These are phyloP conservation scores for Protomyctophum bolini DNA, from an alignment of 2,113 vertebrate species.

Conservation along the genomic window DNA sequence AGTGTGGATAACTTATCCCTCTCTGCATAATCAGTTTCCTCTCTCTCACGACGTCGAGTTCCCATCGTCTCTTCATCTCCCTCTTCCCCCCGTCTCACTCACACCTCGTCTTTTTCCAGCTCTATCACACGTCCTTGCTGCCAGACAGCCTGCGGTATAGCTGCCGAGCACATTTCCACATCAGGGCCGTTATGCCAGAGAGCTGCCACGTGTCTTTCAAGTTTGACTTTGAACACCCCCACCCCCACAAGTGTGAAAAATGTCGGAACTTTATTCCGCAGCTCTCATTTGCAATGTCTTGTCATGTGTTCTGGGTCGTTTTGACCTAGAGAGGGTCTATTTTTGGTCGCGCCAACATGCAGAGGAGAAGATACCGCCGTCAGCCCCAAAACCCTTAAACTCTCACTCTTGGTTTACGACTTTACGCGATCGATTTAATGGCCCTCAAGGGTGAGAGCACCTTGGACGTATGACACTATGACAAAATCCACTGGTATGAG, in stretches of 20 bases:
- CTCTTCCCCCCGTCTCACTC: not conserved
- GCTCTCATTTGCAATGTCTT: slow-evolving; percentile 15
- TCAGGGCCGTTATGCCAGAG: not conserved
- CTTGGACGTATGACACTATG: not conserved
- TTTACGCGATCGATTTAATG: not conserved
- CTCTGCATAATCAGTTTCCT: too few species aligned
- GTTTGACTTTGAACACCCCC: slow-evolving; percentile 21
- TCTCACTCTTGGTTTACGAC: not conserved
- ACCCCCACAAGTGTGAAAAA: slow-evolving; percentile 3
- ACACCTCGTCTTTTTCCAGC: slow-evolving; percentile 3
- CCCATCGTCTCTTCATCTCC: not conserved
- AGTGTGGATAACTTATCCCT: not conserved
- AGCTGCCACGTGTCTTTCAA: slow-evolving; percentile 21
- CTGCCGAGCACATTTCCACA: not conserved
- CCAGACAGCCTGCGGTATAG: slow-evolving; percentile 7
- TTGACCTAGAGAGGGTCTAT: slow-evolving; percentile 1
- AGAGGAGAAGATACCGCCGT: not conserved
- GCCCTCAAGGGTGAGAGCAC: not conserved
- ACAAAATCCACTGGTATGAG: not conserved
- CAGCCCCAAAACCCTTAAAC: not conserved
- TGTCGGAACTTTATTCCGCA: slow-evolving; percentile 17
- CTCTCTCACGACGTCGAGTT: not conserved
- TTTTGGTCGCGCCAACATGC: not conserved
- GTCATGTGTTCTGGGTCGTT: not conserved
- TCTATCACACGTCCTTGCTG: slow-evolving; percentile 31